Evolutionary conservation across 2,888 invertebrate genomes (phyloP).

Genomic region (Serripes groenlandicus): DNA sequence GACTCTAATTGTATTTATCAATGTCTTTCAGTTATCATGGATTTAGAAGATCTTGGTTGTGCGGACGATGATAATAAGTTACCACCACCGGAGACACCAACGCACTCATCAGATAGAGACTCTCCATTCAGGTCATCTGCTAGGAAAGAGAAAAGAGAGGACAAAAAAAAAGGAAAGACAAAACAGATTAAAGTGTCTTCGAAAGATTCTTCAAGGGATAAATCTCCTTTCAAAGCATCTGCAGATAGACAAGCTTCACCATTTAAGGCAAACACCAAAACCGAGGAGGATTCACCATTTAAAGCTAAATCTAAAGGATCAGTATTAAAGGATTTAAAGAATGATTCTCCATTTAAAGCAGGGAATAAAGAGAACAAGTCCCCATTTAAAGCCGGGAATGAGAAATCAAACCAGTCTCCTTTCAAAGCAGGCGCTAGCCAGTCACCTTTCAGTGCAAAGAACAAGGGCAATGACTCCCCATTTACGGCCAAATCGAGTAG

Average conservation of each 20-base stretch:
- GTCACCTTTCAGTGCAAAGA: constrained; percentile 48
- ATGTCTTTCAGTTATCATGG: constrained; percentile 74
- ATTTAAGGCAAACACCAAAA: constrained; percentile 23
- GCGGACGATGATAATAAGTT: constrained; percentile 41
- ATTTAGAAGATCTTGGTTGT: constrained; percentile 63
- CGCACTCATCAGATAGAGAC: constrained; percentile 27
- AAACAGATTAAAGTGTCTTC: constrained; percentile 19
- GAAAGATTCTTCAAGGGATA: constrained; percentile 8
- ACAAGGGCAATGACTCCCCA: constrained; percentile 46
- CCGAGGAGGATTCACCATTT: constrained; percentile 17
- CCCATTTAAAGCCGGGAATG: constrained; percentile 49
- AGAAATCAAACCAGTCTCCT: constrained; percentile 37
- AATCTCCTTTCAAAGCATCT: constrained; percentile 49
- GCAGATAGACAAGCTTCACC: constrained; percentile 26
- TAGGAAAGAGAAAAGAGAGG: constrained; percentile 35
- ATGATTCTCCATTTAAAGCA: constrained; percentile 54
- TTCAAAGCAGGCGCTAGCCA: constrained; percentile 41
- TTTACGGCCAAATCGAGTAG: constrained; percentile 39
- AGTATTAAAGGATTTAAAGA: neutral
- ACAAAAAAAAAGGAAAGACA: constrained; percentile 31
- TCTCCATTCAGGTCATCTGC: constrained; percentile 53
- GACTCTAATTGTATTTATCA: too few species aligned
- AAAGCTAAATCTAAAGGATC: constrained; percentile 21
- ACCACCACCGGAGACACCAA: constrained; percentile 33
- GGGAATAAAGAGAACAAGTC: constrained; percentile 37